Evolutionary conservation across 2,797 vertebrate species (phyloP).

Genomic region (Nothura maculosa): DNA sequence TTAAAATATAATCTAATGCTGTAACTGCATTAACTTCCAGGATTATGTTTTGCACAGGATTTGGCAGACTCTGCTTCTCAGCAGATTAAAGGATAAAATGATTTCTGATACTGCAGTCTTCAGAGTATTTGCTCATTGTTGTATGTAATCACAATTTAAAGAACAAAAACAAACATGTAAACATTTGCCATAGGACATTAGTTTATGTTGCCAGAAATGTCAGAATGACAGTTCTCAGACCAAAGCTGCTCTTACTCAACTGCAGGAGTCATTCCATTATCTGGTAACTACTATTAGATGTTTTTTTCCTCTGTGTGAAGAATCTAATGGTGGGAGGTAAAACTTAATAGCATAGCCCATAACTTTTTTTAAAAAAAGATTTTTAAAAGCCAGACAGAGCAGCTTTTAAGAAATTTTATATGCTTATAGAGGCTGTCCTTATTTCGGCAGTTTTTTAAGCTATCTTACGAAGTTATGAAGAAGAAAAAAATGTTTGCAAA

Average conservation of each 20-base stretch:
- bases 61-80: not conserved
- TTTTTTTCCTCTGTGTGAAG: constrained; percentile 3
- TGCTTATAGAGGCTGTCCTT: not conserved
- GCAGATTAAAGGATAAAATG: not conserved
- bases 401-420: not conserved
- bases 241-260: constrained; percentile 47
- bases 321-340: constrained; percentile 52
- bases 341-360: constrained; percentile 24
- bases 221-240: constrained; percentile 32
- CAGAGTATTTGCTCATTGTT: not conserved
- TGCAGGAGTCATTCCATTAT: constrained; percentile 57
- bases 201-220: constrained; percentile 29
- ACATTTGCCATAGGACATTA: constrained; percentile 16
- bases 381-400: not conserved
- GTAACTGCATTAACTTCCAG: not conserved
- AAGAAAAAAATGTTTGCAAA: not conserved
- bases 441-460: not conserved
- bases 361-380: not conserved
- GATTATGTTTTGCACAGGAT: not conserved
- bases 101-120: not conserved
- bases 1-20: not conserved
- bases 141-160: not conserved
- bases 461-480: not conserved
- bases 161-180: not conserved
- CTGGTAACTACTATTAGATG: constrained; percentile 57